Percentiles rank a stretch among this genome's conserved stretches.
These are phyloP conservation scores for Neotoma lepida DNA, from an alignment of 2,113 vertebrate genomes.

Conservation along the genomic window DNA sequence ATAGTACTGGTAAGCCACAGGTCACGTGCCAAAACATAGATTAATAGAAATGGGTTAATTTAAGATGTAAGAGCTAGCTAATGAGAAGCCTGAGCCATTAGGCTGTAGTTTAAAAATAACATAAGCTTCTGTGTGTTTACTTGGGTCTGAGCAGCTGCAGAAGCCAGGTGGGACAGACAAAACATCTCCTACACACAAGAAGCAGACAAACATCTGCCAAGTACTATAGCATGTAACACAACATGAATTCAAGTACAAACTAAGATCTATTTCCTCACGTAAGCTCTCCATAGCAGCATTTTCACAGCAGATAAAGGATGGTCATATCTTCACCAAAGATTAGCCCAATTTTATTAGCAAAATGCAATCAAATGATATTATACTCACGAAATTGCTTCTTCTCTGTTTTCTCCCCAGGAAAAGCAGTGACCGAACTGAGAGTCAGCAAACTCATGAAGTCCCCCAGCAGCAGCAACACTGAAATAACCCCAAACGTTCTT, in stretches of 20 bases:
- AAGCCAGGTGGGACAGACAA: no score
- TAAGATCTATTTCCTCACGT: slow-evolving; percentile 38
- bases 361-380: slow-evolving; percentile 54
- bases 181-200: no score
- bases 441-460: slow-evolving; percentile 98
- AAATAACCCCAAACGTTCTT: slow-evolving; percentile 99
- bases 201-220: slow-evolving; percentile 45
- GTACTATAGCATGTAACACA: background rate
- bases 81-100: no score
- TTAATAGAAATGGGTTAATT: no score
- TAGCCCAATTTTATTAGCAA: slow-evolving; percentile 48
- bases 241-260: background rate
- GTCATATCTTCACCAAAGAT: slow-evolving; percentile 18
- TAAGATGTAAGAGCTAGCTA: no score
- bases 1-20: no score
- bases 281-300: background rate
- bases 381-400: slow-evolving; percentile 99
- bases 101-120: no score
- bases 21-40: no score
- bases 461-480: slow-evolving; percentile 97
- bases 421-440: slow-evolving; percentile 99
- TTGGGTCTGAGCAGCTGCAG: no score
- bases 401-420: slow-evolving; percentile 99
- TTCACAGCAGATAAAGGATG: background rate
- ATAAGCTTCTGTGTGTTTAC: no score